Base-by-base conservation (phyloP, 2,888 invertebrate species). In the Oscheius sp. region DNA sequence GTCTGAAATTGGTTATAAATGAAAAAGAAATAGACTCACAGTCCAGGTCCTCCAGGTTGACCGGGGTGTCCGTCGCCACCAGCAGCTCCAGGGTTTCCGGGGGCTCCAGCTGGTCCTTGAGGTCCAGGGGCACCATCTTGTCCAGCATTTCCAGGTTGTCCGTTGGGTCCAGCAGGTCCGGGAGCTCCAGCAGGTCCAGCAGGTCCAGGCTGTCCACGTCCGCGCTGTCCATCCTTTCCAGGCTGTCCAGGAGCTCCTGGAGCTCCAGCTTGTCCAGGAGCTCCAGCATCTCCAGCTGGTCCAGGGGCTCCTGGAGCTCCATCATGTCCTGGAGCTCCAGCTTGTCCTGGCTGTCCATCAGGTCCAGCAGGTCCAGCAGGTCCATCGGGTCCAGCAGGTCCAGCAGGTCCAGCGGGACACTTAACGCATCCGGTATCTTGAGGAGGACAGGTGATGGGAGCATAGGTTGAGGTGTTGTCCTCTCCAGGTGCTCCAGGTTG, bases 241-340 rank as follows among this genome's bases (percentile, higher is more conserved):
- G 77, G 64, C 8, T 70, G 77, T 47, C 83, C 83, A 2, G 61
- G 68, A 9, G 73, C 71, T 66, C 84, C 84, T 9, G 78, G 74
- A 8, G 72, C 64, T 54, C 77, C 75, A 9, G 61, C 51, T 22
- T 70, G 68, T 51, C 77, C 79, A 2, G 71, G 62, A n/a, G 26
- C 20, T 28, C 72, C 70, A 14, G 67, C 72, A 24, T 51, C 65
- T 44, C 72, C 68, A 50, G 50, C 47, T 5, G 63, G 61, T 26
- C 72, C 72, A 20, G 69, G 56, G 6, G 56, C 57, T 26, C 74
- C 74, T 2, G 54, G 44, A 12, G 32, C 32, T 56, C 74, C 74
- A 28, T 59, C 57, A 36, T 30, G 41, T 69, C 74, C 74, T 1
- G 64, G 64, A 30, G 44, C 49, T n/a, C n/a, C 74, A 9, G 64